Evolutionary conservation across 2,797 vertebrate genomes (phyloP).

Genomic region (Notoglanidium macrostoma): DNA sequence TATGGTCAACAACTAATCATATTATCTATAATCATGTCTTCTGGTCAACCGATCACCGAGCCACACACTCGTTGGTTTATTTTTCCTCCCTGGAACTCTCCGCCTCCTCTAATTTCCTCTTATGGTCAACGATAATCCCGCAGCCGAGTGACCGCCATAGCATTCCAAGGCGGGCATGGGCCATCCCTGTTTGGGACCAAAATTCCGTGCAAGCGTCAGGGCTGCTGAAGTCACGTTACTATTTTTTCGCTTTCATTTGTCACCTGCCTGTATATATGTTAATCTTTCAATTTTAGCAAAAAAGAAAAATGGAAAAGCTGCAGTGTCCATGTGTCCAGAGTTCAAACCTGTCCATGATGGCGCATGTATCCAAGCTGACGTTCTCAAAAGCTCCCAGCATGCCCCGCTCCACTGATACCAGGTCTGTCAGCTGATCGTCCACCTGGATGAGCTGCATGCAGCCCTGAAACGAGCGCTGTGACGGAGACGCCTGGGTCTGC

Average conservation of each 20-base stretch:
- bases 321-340: background rate
- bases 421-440: constrained; percentile 91
- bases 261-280: background rate
- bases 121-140: too few species aligned
- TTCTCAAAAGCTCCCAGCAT: constrained; percentile 91
- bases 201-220: too few species aligned
- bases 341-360: constrained; percentile 91
- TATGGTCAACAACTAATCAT: too few species aligned
- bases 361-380: constrained; percentile 96
- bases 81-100: too few species aligned
- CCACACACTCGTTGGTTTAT: too few species aligned
- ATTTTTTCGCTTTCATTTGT: background rate
- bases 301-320: background rate
- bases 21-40: too few species aligned
- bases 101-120: too few species aligned
- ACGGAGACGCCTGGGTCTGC: constrained; percentile 76
- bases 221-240: too few species aligned
- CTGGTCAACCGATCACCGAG: too few species aligned
- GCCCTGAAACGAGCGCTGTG: constrained; percentile 89
- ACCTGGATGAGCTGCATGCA: constrained; percentile 96
- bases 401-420: constrained; percentile 89
- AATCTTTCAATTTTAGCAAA: background rate
- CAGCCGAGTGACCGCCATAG: too few species aligned
- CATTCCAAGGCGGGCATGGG: too few species aligned
- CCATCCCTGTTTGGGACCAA: too few species aligned